phyloP scores from a whole-genome alignment of 2,113 vertebrate species.

The Syngnathus scovelli region DNA sequence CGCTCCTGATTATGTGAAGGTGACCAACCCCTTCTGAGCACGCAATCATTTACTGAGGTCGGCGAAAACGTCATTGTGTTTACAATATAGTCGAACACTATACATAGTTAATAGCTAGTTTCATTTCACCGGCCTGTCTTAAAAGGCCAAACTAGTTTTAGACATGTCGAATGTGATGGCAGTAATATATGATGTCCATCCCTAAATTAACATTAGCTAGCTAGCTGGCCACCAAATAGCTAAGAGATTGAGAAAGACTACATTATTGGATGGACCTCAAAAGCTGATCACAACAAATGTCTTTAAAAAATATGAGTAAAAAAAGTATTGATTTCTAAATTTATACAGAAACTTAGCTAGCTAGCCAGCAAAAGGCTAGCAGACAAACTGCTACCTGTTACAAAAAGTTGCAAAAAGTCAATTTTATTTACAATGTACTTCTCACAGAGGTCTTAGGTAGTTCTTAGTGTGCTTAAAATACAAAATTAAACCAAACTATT shows the following conservation, averaged over 20 bases:
- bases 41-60: background rate
- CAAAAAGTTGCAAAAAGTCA: no score
- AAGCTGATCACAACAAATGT: background rate
- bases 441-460: no score
- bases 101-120: background rate
- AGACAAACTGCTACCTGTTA: no score
- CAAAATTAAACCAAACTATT: no score
- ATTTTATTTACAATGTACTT: no score
- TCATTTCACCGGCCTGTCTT: background rate
- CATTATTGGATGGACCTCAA: background rate
- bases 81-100: background rate
- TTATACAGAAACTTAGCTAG: no score
- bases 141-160: background rate
- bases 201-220: background rate
- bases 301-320: no score
- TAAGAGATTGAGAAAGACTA: background rate
- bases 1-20: conserved; percentile 4
- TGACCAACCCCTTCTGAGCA: background rate
- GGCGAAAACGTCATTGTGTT: background rate
- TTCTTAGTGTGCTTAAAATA: no score
- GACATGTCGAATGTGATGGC: background rate
- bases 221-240: background rate
- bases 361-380: no score
- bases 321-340: no score
- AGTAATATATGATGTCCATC: background rate